Conservation (phyloP, 1,140 invertebrate genomes). For the Lepidurus packardi region DNA sequence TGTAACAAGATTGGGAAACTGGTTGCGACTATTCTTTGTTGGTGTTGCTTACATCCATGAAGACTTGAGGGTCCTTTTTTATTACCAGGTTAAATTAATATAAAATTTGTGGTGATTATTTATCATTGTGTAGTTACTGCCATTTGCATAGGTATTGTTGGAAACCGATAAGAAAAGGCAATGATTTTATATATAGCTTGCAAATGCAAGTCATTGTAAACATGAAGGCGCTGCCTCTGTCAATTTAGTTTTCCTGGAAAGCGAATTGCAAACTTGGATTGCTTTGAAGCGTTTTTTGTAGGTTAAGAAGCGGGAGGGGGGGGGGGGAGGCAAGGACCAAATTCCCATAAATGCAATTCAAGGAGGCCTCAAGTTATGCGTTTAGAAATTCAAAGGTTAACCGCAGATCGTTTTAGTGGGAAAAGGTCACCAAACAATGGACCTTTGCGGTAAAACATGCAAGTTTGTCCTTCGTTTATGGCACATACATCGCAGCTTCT, state of each 20-base stretch:
- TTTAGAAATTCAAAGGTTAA: too few relatives aligned
- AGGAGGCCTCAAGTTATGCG: too few relatives aligned
- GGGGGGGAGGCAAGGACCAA: background rate
- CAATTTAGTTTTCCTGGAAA: background rate
- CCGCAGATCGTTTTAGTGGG: too few relatives aligned
- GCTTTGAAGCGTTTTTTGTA: background rate
- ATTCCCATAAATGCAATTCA: too few relatives aligned
- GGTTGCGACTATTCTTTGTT: background rate
- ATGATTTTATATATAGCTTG: background rate
- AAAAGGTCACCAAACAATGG: too few relatives aligned
- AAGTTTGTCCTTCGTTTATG: too few relatives aligned
- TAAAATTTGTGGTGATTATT: background rate
- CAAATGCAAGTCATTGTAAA: conserved; percentile 10
- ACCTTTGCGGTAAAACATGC: too few relatives aligned
- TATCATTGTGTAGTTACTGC: background rate
- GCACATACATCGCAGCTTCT: too few relatives aligned
- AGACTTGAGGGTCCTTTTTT: background rate
- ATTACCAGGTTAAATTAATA: too few relatives aligned
- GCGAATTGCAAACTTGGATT: background rate
- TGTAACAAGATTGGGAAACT: too few relatives aligned
- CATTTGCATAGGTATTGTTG: too few relatives aligned
- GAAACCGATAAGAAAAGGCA: background rate
- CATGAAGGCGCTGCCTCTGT: background rate
- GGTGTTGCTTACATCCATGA: background rate
- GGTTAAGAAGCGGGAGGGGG: background rate